A percentile compares a stretch with the other conserved stretches of the same genome.
Evolutionary conservation across 2,888 invertebrate species (phyloP).

Genomic region (Julus scanicus): DNA sequence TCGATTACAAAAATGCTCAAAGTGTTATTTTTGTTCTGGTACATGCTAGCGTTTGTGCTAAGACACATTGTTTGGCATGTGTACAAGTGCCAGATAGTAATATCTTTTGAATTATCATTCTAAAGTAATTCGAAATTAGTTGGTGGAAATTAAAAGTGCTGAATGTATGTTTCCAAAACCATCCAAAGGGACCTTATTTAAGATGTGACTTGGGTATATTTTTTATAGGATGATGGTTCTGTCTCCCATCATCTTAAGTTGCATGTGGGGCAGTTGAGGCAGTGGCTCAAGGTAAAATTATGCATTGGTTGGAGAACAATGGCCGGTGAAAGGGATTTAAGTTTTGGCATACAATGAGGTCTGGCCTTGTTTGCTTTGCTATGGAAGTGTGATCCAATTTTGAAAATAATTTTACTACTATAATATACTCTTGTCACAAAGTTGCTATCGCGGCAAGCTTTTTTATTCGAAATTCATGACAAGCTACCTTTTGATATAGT

Average conservation of each 20-base stretch:
- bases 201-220: slow-evolving; percentile 7
- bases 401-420: neutral
- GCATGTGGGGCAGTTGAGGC: slow-evolving; percentile 17
- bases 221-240: slow-evolving; percentile 5
- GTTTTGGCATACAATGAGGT: neutral
- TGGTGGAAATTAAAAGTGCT: neutral
- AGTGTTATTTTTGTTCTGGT: neutral
- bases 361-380: slow-evolving; percentile 24
- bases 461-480: slow-evolving; percentile 11
- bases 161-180: neutral
- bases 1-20: neutral
- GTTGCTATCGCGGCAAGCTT: neutral
- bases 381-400: neutral
- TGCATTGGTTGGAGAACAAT: slow-evolving; percentile 30
- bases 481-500: neutral
- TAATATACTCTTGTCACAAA: neutral
- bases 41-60: neutral
- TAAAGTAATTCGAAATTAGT: neutral
- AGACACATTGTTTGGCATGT: neutral
- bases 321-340: neutral
- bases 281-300: slow-evolving; percentile 36
- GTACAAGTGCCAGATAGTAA: neutral
- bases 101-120: slow-evolving; percentile 19
- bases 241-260: neutral
- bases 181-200: neutral